Evolutionary conservation across 2,797 vertebrate genomes (phyloP), one percentile per base, ranked within the genome.

Genomic region (Hydrophis major): DNA sequence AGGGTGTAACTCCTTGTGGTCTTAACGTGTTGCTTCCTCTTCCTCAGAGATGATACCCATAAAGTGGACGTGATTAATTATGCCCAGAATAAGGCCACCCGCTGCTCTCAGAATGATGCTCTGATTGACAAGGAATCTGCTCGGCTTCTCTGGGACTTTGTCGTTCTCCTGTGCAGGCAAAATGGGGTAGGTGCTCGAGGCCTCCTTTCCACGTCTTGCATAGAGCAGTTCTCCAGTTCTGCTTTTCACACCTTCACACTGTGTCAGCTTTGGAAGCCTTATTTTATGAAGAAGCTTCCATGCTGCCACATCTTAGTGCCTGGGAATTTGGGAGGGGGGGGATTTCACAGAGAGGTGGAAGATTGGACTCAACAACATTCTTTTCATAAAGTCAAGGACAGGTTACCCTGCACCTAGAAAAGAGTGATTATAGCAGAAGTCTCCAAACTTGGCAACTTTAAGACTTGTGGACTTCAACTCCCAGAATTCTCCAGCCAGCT

Each of bases 1-100:
- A 7, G n/a, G 69, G 32, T 8, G 37, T 2, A 12, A 14, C 4
- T 1, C 20, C 69, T 78, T 22, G 69, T 42, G 32, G 11, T 42
- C 37, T 4, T 1, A 14, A 14, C 16, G 18, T 37, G 6, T 90
- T 42, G 4, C 1, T 90, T 74, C 78, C 25, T 78, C 83, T 91
- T 90, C 88, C 50, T 53, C 60, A 99, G 99, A 94, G 98, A 99
- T 93, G 99, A 99, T 92, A 99, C 99, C n/a, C 99, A 99, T 94
- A 99, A 99, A 97, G 99, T 99, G 95, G 99, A 99, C 8, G 99
- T 99, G 78, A 99, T 99, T 92, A 99, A 99, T 95, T 99, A 99
- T 97, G 98, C 99, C 93, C 99, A 99, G 96, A 99, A 98, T 96
- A 99, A 99, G 98, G 98, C 98, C 22, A 94, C 98, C 50, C 98